Conservation (phyloP, 2,113 vertebrate genomes). For the Columba livia region DNA sequence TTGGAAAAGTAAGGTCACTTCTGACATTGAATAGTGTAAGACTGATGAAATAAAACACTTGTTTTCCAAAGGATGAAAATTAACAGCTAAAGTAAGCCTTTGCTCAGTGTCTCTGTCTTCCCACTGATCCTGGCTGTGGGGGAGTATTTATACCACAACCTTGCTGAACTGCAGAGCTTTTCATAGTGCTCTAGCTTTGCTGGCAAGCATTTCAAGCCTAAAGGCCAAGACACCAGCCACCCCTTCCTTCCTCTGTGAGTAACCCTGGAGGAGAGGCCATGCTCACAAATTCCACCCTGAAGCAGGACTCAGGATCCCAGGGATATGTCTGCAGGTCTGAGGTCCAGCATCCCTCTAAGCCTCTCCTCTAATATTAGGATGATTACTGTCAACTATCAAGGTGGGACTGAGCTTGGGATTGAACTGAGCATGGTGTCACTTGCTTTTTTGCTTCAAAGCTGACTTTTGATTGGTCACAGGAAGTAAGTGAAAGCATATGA, state of each 20-base stretch:
- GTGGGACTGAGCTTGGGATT: not conserved
- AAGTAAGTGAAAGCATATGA: not conserved
- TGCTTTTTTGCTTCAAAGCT: not conserved
- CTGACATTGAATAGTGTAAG: not conserved
- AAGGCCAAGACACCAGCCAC: not conserved
- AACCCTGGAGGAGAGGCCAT: not conserved
- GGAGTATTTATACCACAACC: not conserved
- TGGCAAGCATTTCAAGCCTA: not conserved
- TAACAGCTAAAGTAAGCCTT: slow-evolving; percentile 15
- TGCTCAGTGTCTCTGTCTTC: not conserved
- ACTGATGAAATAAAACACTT: not conserved
- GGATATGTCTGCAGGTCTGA: not conserved
- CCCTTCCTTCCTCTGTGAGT: slow-evolving; percentile 9
- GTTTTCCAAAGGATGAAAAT: slow-evolving; percentile 26
- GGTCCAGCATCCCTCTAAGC: not conserved
- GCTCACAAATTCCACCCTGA: not conserved
- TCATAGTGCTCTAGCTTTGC: slow-evolving; percentile 4
- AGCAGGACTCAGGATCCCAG: not conserved
- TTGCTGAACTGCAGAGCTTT: slow-evolving; percentile 26
- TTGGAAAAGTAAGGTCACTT: not conserved
- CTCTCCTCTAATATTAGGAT: not conserved
- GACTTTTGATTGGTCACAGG: not conserved
- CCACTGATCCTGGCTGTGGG: not conserved
- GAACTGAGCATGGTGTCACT: not conserved
- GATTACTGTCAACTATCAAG: not conserved